Evolutionary conservation across 2,113 vertebrate species (phyloP).

Genomic region (Calidris pugnax): DNA sequence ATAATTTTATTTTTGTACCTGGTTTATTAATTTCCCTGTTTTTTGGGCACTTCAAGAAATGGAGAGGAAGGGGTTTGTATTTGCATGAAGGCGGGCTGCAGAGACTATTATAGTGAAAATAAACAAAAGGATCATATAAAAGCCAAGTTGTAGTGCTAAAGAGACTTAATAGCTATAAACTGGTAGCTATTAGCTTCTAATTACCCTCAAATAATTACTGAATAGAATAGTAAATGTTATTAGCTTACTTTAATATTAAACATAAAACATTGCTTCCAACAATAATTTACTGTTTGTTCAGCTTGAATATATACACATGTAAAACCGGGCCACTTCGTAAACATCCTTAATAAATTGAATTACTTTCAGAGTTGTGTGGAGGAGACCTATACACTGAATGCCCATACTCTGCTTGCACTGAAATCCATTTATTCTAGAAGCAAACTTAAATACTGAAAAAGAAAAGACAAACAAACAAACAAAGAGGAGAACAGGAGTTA

Average conservation of each 20-base stretch:
- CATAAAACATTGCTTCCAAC: constrained; percentile 50
- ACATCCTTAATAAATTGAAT: background rate
- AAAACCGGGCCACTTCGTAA: background rate
- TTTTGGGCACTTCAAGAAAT: background rate
- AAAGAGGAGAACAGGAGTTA: background rate
- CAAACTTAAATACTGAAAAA: background rate
- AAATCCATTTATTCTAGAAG: background rate
- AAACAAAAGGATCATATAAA: constrained; percentile 49
- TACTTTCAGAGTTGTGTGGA: background rate
- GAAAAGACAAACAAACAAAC: background rate
- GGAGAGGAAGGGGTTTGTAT: background rate
- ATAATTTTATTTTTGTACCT: background rate
- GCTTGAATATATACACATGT: background rate
- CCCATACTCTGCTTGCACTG: background rate
- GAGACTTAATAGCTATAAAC: constrained; percentile 47
- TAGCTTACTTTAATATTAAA: constrained; percentile 57
- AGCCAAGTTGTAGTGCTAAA: constrained; percentile 33
- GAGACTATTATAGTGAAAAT: background rate
- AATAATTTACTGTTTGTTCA: constrained; percentile 42
- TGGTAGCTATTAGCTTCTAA: constrained; percentile 59
- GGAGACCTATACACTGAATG: accelerated
- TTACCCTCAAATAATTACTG: constrained; percentile 67
- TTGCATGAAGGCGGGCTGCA: background rate
- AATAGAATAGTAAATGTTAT: constrained; percentile 58
- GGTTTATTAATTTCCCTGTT: background rate